Percentiles rank a stretch among this genome's conserved stretches.
Conservation (phyloP, 2,113 vertebrate genomes). For the Lophius piscatorius region DNA sequence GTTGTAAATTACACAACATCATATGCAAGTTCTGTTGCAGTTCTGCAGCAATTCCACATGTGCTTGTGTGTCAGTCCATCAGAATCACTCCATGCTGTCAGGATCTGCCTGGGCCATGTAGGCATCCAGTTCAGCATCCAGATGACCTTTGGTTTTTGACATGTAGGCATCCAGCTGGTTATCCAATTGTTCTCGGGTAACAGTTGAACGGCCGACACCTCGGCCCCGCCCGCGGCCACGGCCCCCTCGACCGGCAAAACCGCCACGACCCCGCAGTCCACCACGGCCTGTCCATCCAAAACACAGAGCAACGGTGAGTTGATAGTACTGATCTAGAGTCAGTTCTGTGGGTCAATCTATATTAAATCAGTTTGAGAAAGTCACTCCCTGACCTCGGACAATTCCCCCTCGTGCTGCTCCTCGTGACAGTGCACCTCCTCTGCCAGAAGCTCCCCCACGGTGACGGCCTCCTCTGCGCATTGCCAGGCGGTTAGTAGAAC, state of each 20-base stretch:
- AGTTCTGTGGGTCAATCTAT: neutral
- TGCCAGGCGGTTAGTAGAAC: constrained; percentile 84
- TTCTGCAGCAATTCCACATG: constrained; percentile 13
- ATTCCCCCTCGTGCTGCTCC: constrained; percentile 83
- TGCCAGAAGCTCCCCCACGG: constrained; percentile 82
- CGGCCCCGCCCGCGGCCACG: constrained; percentile 88
- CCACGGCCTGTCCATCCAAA: constrained; percentile 81
- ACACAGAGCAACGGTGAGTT: neutral
- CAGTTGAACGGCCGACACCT: constrained; percentile 75
- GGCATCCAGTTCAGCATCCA: constrained; percentile 95
- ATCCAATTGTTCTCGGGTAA: constrained; percentile 96
- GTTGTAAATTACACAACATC: constrained; percentile 14
- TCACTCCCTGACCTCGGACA: constrained; percentile 32
- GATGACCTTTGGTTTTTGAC: constrained; percentile 98
- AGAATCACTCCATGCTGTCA: constrained; percentile 85
- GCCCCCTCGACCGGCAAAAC: constrained; percentile 81
- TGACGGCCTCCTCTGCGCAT: constrained; percentile 84
- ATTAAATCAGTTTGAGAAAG: neutral
- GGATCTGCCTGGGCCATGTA: constrained; percentile 98
- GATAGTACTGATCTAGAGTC: neutral
- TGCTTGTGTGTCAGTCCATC: constrained; percentile 12
- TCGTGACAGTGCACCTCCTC: constrained; percentile 85
- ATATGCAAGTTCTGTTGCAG: constrained; percentile 22
- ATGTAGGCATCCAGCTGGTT: constrained; percentile 98
- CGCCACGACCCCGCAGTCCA: constrained; percentile 87